These are phyloP conservation scores for Melanotaenia duboulayi DNA, from an alignment of 2,113 vertebrate species.

Conservation along the genomic window DNA sequence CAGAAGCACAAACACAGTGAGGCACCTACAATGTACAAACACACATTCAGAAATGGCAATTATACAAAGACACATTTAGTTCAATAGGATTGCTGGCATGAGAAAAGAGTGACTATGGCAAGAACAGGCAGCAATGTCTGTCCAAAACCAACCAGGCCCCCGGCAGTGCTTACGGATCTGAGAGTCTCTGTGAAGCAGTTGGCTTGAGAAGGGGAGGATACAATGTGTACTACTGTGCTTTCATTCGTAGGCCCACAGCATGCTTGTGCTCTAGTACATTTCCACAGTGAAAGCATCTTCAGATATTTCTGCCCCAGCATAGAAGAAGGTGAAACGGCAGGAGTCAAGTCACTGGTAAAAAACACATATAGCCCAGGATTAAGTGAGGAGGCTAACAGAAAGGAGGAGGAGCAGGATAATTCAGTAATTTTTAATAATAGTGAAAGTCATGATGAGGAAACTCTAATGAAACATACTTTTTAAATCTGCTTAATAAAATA, in stretches of 20 bases:
- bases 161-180: slow-evolving; percentile 49
- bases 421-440: background rate
- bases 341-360: slow-evolving; percentile 14
- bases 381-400: background rate
- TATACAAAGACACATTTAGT: slow-evolving; percentile 34
- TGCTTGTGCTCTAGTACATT: slow-evolving; percentile 42
- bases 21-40: slow-evolving; percentile 14
- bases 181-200: slow-evolving; percentile 54
- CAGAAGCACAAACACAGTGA: background rate
- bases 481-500: background rate
- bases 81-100: slow-evolving; percentile 48
- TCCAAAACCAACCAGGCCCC: slow-evolving; percentile 54
- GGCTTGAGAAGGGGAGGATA: slow-evolving; percentile 50
- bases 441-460: background rate
- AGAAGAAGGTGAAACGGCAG: background rate
- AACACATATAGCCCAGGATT: background rate
- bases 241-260: slow-evolving; percentile 41
- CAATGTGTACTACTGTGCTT: slow-evolving; percentile 64
- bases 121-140: slow-evolving; percentile 38
- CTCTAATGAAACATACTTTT: background rate
- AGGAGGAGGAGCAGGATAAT: background rate
- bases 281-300: slow-evolving; percentile 40
- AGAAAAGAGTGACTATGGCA: slow-evolving; percentile 37
- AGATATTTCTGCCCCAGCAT: slow-evolving; percentile 17
- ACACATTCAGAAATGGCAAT: slow-evolving; percentile 11